These are phyloP conservation scores for Morus bassanus DNA, from an alignment of 2,797 vertebrate species.

Conservation along the genomic window DNA sequence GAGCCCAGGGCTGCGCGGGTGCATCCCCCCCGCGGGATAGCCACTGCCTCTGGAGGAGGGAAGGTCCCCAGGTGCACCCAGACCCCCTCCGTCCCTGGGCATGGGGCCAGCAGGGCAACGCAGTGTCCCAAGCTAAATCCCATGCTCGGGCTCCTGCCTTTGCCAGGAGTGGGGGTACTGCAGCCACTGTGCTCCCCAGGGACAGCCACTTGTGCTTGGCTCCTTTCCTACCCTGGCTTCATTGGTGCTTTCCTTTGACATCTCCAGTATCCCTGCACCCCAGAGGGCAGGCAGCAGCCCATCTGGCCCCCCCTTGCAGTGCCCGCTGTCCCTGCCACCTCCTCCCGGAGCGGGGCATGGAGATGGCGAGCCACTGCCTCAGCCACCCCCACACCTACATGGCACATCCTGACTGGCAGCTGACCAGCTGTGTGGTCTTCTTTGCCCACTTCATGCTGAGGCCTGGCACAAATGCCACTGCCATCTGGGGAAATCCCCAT, in stretches of 20 bases:
- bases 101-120: not conserved
- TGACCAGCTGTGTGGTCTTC: not conserved
- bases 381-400: rapidly evolving
- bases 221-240: not conserved
- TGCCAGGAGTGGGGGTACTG: not conserved
- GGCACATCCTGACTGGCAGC: not conserved
- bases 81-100: not conserved
- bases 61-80: not conserved
- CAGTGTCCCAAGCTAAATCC: not conserved
- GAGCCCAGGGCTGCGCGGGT: not conserved
- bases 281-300: rapidly evolving
- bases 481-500: not conserved
- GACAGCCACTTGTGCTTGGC: not conserved
- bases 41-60: no score
- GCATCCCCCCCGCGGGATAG: not conserved
- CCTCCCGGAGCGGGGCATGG: rapidly evolving
- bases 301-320: rapidly evolving
- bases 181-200: no score
- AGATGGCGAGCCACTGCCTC: not conserved
- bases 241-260: not conserved
- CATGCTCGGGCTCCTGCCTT: rapidly evolving
- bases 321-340: not conserved
- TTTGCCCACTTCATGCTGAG: not conserved
- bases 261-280: not conserved
- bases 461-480: not conserved